A percentile compares a stretch with the other conserved stretches of the same genome.
Conservation (phyloP, 2,113 vertebrate species). For the Coptodon bakossiorum region DNA sequence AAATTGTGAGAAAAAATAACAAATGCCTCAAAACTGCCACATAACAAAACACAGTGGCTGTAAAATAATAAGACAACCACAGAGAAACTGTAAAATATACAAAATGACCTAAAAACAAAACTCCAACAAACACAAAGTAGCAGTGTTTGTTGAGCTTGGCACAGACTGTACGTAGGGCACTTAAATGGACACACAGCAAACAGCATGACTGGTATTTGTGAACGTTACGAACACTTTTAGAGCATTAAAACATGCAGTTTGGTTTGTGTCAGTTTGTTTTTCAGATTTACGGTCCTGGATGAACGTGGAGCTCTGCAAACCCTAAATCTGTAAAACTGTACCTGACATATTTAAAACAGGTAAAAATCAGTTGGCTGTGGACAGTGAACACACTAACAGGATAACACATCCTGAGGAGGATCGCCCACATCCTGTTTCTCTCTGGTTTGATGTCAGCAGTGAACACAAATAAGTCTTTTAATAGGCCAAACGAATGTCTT, state of each 20-base stretch:
- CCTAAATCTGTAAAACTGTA: background rate
- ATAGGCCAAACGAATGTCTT: background rate
- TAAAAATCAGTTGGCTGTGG: background rate
- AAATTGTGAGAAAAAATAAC: background rate
- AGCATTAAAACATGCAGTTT: background rate
- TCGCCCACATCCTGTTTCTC: background rate
- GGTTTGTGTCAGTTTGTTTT: background rate
- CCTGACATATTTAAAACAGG: background rate
- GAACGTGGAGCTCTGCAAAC: background rate
- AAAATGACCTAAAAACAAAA: background rate
- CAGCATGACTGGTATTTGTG: background rate
- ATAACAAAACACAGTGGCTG: fast-evolving
- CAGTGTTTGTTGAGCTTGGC: fast-evolving
- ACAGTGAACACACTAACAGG: background rate
- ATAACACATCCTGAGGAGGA: background rate
- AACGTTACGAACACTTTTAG: background rate
- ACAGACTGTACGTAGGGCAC: fast-evolving
- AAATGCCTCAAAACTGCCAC: fast-evolving
- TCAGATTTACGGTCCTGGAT: fast-evolving
- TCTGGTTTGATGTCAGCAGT: background rate
- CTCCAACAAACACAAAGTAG: background rate
- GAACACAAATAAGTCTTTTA: background rate
- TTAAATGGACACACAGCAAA: background rate
- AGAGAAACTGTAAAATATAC: background rate
- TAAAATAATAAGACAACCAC: background rate